Base-by-base conservation (phyloP, 2,888 invertebrate species). In the Rhagonycha fulva region DNA sequence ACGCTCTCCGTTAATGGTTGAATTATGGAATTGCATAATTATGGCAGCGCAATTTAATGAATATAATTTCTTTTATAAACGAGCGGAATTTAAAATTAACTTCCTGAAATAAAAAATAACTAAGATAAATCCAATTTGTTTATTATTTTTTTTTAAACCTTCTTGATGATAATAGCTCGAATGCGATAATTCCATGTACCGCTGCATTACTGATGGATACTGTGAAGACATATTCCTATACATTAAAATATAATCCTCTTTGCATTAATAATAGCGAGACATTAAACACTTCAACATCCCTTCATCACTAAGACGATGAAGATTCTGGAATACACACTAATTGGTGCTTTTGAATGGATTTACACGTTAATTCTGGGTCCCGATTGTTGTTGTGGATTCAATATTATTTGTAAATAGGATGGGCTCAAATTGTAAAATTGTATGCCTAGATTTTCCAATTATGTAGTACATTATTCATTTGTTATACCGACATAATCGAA, bases 191-290 rank as follows among this genome's bases (percentile, higher is more conserved):
- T 32, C 32, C 5, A n/a, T 47, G n/a, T n/a, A 47, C 47, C 47
- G n/a, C 47, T 47, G n/a, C 47, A 47, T 47, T n/a, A n/a, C n/a
- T 72, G 72, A 77, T 77, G 77, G 78, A 76, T 75, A 66, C 63
- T 71, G 62, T 70, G 71, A 70, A 76, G 74, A 72, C 71, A 71
- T 72, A 67, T 66, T 68, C 77, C 78, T 80, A 80, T 80, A 80
- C 80, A 84, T 82, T 82, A 82, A 47, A 81, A 81, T 80, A 81
- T 84, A 84, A 84, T 82, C 84, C 84, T 81, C 83, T 84, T 84
- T 84, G 80, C 84, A 83, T 84, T 84, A 84, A 84, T 84, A 84
- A 84, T 83, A 82, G 82, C 82, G 77, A 71, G 77, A 78, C 82
- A 82, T 83, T 83, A 82, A 82, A 82, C 82, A 83, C 82, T 82